Evolutionary conservation across 2,113 vertebrate genomes (phyloP), one percentile per base, ranked within the genome.

Genomic region (Crypturellus undulatus): DNA sequence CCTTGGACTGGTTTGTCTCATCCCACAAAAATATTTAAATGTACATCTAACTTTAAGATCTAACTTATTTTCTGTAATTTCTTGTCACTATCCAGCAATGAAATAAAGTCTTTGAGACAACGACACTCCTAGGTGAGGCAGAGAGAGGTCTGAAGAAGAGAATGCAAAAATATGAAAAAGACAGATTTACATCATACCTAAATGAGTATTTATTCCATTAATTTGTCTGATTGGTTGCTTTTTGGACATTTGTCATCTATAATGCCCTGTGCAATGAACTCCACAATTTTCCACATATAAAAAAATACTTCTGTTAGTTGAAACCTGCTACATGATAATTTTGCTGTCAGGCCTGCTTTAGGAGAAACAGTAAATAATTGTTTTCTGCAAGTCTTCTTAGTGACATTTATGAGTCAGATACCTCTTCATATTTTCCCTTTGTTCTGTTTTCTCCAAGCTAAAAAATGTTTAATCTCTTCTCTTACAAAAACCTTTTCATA

Each of bases 401-500:
- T 77, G 93, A 70, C 76, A 93, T 59, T 70, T 36, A 59, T 0
- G 0, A 77, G 73, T 88, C 25, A 80, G 62, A 90, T 59, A 52
- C 62, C 26, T 77, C 91, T 93, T 88, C 15, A 45, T 95, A 89
- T 79, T 82, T 89, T 90, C 34, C 21, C 38, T 93, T 95, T 96
- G 84, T 75, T 92, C 30, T 91, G 36, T 83, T 87, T 82, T 93
- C 67, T 87, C 26, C n/a, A 79, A 90, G 21, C n/a, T 85, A 70
- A 77, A 96, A 92, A 92, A 65, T 12, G 59, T 91, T 90, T 95
- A 94, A 93, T 94, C 59, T 95, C 40, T 83, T 93, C 26, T 91
- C 7, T 94, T 87, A 90, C 5, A 3, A 93, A 94, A 95, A 45
- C 30, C 25, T 77, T 87, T 94, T 83, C 26, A 54, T 87, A 91